Conservation (phyloP, 2,113 vertebrate genomes). For the Phasianus colchicus region DNA sequence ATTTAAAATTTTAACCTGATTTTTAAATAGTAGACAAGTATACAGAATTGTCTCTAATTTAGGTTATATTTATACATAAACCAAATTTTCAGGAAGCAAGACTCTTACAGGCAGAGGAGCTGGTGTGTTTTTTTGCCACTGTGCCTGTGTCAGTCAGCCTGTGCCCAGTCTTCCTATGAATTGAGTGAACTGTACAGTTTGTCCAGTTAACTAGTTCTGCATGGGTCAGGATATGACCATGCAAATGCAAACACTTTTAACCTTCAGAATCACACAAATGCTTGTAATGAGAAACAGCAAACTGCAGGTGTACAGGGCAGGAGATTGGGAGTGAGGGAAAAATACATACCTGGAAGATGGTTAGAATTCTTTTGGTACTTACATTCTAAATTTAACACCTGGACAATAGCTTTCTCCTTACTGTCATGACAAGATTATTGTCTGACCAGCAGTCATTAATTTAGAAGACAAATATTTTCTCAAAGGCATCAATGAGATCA, state of each 20-base stretch:
- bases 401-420: not conserved
- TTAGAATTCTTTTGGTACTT: not conserved
- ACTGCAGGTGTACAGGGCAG: not conserved
- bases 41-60: not conserved
- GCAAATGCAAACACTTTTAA: not conserved
- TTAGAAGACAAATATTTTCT: constrained; percentile 18
- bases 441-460: not conserved
- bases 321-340: not conserved
- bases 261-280: not conserved
- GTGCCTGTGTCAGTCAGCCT: not conserved
- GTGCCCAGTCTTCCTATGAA: not conserved
- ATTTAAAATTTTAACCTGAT: not conserved
- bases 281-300: not conserved
- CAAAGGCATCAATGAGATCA: not conserved
- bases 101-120: rapidly evolving
- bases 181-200: not conserved
- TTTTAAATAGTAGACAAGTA: not conserved
- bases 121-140: not conserved
- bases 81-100: not conserved
- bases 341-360: not conserved
- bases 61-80: not conserved
- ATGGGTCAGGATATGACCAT: not conserved
- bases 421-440: not conserved
- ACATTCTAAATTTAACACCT: constrained; percentile 5
- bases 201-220: not conserved